Percentiles rank a stretch among this genome's conserved stretches.
phyloP scores from a whole-genome alignment of 1,140 invertebrate genomes.

The Tetramorium parvispinum region DNA sequence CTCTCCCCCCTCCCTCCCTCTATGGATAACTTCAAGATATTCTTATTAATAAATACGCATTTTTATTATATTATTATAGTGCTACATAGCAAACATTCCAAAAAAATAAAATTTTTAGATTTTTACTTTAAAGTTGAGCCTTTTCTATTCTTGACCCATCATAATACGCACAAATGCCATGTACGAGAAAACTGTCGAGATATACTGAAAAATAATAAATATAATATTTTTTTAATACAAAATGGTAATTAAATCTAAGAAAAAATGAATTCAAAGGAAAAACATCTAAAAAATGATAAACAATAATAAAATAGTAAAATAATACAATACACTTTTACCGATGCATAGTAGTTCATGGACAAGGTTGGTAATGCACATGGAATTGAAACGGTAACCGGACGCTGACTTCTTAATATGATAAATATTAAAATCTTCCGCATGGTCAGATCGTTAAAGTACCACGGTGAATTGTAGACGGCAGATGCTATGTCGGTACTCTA shows the following conservation, averaged over 20 bases:
- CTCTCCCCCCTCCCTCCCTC: not conserved
- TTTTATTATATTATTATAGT: not conserved
- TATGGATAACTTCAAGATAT: not conserved
- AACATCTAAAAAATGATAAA: not conserved
- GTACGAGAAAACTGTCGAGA: slow-evolving; percentile 44
- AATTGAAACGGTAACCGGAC: slow-evolving; percentile 23
- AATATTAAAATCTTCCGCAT: not conserved
- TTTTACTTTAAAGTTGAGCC: not conserved
- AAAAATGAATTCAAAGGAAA: not conserved
- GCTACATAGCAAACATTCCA: not conserved
- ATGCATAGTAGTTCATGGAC: slow-evolving; percentile 43
- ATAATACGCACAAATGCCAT: slow-evolving; percentile 42
- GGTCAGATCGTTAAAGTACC: not conserved
- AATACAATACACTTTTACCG: slow-evolving; percentile 6
- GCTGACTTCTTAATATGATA: slow-evolving; percentile 33
- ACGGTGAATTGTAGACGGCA: slow-evolving; percentile 20
- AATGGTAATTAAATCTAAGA: not conserved
- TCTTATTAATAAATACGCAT: not conserved
- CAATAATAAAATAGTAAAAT: not conserved
- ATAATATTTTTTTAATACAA: not conserved
- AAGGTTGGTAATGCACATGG: slow-evolving; percentile 30
- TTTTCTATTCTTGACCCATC: slow-evolving; percentile 17
- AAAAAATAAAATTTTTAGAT: not conserved
- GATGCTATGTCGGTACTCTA: slow-evolving; percentile 23
- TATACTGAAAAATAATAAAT: slow-evolving; percentile 21